These are phyloP conservation scores for Eupithecia exiguata DNA, from an alignment of 2,888 invertebrate species.

Conservation along the genomic window DNA sequence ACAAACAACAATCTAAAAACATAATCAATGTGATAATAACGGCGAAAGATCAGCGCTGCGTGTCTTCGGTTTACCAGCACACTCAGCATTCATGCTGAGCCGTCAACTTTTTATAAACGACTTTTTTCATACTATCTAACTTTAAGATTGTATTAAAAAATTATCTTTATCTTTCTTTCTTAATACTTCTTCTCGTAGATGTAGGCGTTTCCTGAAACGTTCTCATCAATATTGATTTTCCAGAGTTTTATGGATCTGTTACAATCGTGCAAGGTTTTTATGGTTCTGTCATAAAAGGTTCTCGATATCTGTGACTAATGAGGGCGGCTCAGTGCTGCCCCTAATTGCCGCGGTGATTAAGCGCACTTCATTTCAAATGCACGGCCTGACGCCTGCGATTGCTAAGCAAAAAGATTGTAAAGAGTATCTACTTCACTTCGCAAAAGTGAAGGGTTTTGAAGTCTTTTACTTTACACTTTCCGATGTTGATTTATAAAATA, in stretches of 20 bases:
- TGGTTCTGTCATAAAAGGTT: conserved; percentile 33
- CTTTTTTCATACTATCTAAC: no score
- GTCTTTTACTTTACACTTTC: background rate
- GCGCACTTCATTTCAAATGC: conserved; percentile 51
- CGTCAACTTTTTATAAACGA: no score
- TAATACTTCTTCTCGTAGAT: background rate
- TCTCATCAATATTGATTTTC: conserved; percentile 6
- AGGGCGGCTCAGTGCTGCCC: conserved; percentile 38
- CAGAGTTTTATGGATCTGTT: conserved; percentile 12
- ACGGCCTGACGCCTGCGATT: conserved; percentile 32
- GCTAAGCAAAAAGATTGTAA: conserved; percentile 23
- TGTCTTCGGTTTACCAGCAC: no score
- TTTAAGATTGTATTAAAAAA: background rate
- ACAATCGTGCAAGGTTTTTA: conserved; percentile 19
- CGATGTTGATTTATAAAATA: background rate
- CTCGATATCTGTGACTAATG: conserved; percentile 37
- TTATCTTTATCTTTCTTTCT: background rate
- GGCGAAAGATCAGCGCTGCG: no score
- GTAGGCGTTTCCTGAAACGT: background rate
- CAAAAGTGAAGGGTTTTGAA: background rate
- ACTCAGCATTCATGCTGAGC: no score
- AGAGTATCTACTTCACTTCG: background rate
- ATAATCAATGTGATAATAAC: no score
- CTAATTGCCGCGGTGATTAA: conserved; percentile 59
- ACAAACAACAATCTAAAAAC: no score